Conservation (phyloP, 2,113 vertebrate species). For the Sprattus sprattus region DNA sequence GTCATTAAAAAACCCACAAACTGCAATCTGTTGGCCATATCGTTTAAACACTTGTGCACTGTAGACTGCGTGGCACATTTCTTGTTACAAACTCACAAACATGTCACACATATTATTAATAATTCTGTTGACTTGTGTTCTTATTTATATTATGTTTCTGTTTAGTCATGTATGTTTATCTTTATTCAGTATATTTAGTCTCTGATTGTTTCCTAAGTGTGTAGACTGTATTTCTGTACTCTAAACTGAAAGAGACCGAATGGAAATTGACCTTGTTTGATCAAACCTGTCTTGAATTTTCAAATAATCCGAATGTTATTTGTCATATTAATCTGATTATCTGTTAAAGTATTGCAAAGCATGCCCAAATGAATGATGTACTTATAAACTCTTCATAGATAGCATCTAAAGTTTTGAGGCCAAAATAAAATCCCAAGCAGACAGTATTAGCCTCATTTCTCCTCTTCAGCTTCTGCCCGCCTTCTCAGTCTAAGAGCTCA, state of each 20-base stretch:
- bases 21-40: too few relatives aligned
- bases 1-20: too few relatives aligned
- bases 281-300: too few relatives aligned
- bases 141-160: background rate
- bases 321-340: background rate
- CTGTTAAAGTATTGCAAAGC: background rate
- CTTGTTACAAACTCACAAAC: too few relatives aligned
- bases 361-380: background rate
- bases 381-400: background rate
- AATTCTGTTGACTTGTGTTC: background rate
- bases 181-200: background rate
- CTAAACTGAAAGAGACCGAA: too few relatives aligned
- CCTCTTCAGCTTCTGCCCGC: background rate
- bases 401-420: background rate
- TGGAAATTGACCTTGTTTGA: too few relatives aligned
- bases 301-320: background rate
- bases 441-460: background rate
- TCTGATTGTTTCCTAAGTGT: background rate
- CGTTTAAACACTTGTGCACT: too few relatives aligned
- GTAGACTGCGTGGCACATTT: too few relatives aligned
- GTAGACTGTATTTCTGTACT: background rate
- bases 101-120: too few relatives aligned
- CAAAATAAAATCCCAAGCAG: background rate
- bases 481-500: background rate
- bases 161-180: too few relatives aligned